Percentiles rank a stretch among this genome's conserved stretches.
Conservation (phyloP, 2,113 vertebrate species). For the Gopherus evgoodei region DNA sequence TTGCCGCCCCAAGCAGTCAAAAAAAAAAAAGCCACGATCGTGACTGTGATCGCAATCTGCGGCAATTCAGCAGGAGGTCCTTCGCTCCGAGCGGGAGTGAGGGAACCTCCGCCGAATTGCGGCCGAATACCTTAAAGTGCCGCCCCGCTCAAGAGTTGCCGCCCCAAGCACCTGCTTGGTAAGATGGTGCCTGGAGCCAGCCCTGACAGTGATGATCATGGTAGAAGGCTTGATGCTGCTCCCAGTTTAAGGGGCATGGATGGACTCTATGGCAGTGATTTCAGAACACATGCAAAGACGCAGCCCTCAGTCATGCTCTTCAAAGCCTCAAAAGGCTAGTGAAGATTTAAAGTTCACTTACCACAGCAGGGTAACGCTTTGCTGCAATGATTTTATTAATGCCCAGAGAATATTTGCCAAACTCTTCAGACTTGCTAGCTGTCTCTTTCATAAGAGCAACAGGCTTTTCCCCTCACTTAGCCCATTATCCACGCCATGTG, state of each 20-base stretch:
- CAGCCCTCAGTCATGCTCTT: neutral
- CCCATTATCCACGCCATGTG: neutral
- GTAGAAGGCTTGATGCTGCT: neutral
- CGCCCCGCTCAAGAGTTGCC: no score
- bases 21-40: no score
- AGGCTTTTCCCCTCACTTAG: neutral
- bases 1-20: no score
- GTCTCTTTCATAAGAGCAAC: neutral
- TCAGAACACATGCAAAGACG: neutral
- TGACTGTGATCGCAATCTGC: no score
- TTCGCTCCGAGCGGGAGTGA: no score
- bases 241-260: neutral
- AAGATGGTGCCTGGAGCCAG: no score
- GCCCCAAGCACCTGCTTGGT: no score
- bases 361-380: neutral
- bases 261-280: neutral
- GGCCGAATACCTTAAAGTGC: no score
- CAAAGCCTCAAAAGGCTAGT: neutral
- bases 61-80: no score
- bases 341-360: neutral
- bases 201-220: neutral
- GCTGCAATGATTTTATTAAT: neutral
- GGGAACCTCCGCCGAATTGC: no score
- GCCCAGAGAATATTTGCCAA: neutral
- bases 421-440: neutral